Base-by-base conservation (phyloP, 2,888 invertebrate species). In the Siphonodentalium dalli region DNA sequence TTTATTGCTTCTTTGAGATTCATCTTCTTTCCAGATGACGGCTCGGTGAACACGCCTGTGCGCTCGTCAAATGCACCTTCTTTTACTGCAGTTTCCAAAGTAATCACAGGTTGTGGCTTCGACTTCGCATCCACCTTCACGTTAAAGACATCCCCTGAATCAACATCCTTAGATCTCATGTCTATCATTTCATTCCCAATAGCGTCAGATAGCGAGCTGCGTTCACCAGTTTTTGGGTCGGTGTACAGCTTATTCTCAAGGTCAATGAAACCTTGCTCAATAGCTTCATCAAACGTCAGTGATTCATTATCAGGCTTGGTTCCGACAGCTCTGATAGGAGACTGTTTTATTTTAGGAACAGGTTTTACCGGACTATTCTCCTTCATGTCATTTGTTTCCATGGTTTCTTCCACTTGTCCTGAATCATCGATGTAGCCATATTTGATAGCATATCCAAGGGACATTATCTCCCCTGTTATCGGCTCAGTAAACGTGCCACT, bases 121-220 rank as follows among this genome's bases (percentile, higher is more conserved):
- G 28, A 29, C 13, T 28, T 18, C 34, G 27, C 27, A n/a, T 45
- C 38, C 15, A 52, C 57, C 21, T 59, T 54, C 15, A 54, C 56
- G 13, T 54, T 42, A 11, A 35, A 37, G 18, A 35, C 31, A 23
- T 48, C 44, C 13, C 42, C 40, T 7, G 28, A 21, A 31, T 9
- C 21, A 9, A 20, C 9, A 21, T 55, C 58, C 18, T 54, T 42
- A 8, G 50, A 15, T 24, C 53, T 42, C 7, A 70, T 68, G 43
- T 70, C 69, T 47, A 72, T 54, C 3, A 72, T 49, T 54, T 72
- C 65, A 41, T 67, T 61, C 45, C 88, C 86, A 11, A 90, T 89
- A 24, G 97, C 96, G 82, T 96, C 92, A 73, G 92, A 89, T 66
- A 97, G 88, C 27, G 89, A 87, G 87, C 84, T 89, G 86, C 87